These are phyloP conservation scores for Chromoteleia sp. DNA, from an alignment of 2,888 invertebrate species.

Conservation along the genomic window DNA sequence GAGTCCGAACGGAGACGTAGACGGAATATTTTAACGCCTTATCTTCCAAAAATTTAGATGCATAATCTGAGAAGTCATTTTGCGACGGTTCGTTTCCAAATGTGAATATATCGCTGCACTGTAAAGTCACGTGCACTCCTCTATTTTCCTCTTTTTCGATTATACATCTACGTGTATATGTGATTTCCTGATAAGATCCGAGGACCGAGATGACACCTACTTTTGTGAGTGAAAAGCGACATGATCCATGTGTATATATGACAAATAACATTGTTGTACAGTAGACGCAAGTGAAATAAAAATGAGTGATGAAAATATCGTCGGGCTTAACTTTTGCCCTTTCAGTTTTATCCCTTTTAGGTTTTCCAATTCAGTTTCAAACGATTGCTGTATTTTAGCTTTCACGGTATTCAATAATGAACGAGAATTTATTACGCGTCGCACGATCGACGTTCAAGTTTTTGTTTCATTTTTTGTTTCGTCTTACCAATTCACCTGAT, in stretches of 20 bases:
- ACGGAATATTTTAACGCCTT: neutral
- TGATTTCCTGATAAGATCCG: slow-evolving; percentile 1
- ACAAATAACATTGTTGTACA: slow-evolving; percentile 61
- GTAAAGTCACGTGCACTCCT: slow-evolving; percentile 22
- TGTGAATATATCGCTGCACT: slow-evolving; percentile 21
- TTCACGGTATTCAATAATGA: slow-evolving; percentile 12
- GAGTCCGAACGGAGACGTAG: neutral
- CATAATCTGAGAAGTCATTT: slow-evolving; percentile 1
- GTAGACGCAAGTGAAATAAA: slow-evolving; percentile 57
- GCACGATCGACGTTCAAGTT: neutral
- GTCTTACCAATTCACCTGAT: neutral
- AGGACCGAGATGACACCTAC: neutral
- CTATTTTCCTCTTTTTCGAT: neutral
- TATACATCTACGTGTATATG: slow-evolving; percentile 31
- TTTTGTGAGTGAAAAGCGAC: slow-evolving; percentile 22
- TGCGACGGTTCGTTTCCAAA: slow-evolving; percentile 12
- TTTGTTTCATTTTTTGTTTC: slow-evolving; percentile 15
- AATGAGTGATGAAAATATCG: slow-evolving; percentile 42
- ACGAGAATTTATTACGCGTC: slow-evolving; percentile 1
- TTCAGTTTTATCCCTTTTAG: slow-evolving; percentile 18
- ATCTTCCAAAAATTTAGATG: neutral
- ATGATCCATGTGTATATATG: slow-evolving; percentile 51
- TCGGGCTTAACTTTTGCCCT: slow-evolving; percentile 24
- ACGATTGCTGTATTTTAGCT: slow-evolving; percentile 12
- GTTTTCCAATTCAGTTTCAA: slow-evolving; percentile 7